phyloP scores from a whole-genome alignment of 2,797 vertebrate species.

The Cryptoblepharus egeriae region DNA sequence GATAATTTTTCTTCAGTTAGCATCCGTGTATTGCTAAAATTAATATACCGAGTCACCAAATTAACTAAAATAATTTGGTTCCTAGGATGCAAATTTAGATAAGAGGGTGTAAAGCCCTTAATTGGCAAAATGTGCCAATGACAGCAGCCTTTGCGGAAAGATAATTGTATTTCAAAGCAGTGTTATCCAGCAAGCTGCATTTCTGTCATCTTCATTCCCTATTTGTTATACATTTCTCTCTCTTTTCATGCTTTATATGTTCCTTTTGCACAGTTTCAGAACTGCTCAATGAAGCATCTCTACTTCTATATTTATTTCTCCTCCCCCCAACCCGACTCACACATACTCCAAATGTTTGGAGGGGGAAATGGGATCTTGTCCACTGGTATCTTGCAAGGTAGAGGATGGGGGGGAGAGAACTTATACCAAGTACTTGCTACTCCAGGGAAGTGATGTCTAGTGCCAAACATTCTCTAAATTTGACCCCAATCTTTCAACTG shows the following conservation, averaged over 20 bases:
- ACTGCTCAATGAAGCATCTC: background rate
- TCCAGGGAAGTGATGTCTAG: too few relatives aligned
- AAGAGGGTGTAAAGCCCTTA: background rate
- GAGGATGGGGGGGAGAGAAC: too few relatives aligned
- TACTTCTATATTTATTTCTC: too few relatives aligned
- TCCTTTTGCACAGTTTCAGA: background rate
- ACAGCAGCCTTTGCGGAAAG: background rate
- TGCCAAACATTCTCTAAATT: too few relatives aligned
- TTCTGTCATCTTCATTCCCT: background rate
- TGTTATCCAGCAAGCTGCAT: background rate
- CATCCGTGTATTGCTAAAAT: background rate
- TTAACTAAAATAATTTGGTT: background rate
- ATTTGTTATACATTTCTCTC: background rate
- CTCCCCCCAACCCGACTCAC: too few relatives aligned
- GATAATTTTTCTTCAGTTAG: background rate
- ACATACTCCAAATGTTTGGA: too few relatives aligned
- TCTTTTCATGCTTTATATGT: background rate
- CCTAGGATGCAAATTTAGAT: background rate
- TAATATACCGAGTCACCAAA: background rate
- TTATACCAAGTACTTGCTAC: too few relatives aligned
- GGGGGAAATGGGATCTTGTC: too few relatives aligned
- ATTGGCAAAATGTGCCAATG: background rate
- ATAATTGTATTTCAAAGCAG: background rate
- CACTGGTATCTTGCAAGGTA: too few relatives aligned
- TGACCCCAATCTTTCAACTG: too few relatives aligned